Base-by-base conservation (phyloP, 2,888 invertebrate genomes). In the Yponomeuta plumbellus region DNA sequence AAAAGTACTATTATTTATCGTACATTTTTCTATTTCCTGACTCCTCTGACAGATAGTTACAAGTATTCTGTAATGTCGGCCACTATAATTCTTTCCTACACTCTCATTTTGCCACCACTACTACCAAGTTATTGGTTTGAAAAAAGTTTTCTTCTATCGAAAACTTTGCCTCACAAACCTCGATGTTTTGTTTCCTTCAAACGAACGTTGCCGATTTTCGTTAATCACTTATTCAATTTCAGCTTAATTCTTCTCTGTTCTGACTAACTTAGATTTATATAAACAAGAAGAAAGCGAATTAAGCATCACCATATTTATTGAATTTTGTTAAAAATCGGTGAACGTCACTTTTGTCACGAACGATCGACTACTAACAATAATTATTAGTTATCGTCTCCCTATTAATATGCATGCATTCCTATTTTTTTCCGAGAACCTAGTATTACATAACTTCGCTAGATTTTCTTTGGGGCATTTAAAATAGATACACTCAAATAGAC, bases 41-140 rank as follows among this genome's bases (percentile, higher is more conserved):
- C 34, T 34, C 34, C 8, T 34, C 34, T 34, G 34, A 34, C 34
- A 34, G 8, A 10, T 34, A 34, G 0, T 34, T 8, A 34, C 8
- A 26, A 34, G 8, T 34, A 34, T 34, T 34, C 34, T 34, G 34
- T 6, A 34, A 34, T 34, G 34, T 34, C 34, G 34, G 34, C 34
- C 34, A 34, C 34, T 34, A 34, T 34, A 34, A 34, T 34, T 34
- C 34, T 34, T 34, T 34, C 8, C 34, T 34, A 34, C 34, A 8
- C 34, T 34, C 3, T 1, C 72, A 65, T 70, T 73, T 70, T 76
- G 76, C 80, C 80, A 80, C 82, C 83, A 80, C 81, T 71, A 68
- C 67, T 17, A 17, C 44, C 68, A 70, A 72, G 70, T 68, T 72
- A 73, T 71, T 77, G 78, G 80, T 80, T 80, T 59, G 75, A 76